Conservation (phyloP, 2,113 vertebrate genomes). For the Athene noctua region DNA sequence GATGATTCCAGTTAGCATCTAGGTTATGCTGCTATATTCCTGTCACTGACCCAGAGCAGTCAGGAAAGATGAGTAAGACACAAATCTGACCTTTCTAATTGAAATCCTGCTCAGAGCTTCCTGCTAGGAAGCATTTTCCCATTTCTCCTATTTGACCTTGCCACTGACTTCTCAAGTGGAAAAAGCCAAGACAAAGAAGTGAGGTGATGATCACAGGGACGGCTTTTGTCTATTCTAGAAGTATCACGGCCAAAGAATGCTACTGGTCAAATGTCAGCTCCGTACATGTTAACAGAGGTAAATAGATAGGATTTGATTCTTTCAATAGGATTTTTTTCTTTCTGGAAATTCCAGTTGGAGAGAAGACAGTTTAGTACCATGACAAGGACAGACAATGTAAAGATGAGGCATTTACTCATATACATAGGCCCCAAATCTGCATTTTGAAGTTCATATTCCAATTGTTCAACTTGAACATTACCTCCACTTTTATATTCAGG, state of each 20-base stretch:
- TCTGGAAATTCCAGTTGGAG: background rate
- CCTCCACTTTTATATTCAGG: background rate
- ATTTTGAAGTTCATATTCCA: background rate
- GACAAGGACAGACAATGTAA: background rate
- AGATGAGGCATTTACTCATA: background rate
- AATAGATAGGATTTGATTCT: background rate
- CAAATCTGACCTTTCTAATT: background rate
- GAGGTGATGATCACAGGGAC: background rate
- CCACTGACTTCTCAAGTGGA: background rate
- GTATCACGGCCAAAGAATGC: background rate
- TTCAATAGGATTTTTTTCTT: background rate
- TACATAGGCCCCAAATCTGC: background rate
- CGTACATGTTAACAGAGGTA: background rate
- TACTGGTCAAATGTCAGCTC: background rate
- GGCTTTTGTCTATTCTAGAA: background rate
- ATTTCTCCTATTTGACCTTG: background rate
- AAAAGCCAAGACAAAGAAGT: background rate
- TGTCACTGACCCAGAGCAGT: background rate
- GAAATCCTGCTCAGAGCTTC: background rate
- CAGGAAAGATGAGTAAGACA: background rate
- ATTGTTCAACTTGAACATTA: background rate
- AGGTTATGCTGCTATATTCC: background rate
- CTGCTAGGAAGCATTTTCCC: background rate
- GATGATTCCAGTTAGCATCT: background rate
- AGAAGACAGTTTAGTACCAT: background rate